phyloP scores from a whole-genome alignment of 2,888 invertebrate species.

The Nasonia oneida region DNA sequence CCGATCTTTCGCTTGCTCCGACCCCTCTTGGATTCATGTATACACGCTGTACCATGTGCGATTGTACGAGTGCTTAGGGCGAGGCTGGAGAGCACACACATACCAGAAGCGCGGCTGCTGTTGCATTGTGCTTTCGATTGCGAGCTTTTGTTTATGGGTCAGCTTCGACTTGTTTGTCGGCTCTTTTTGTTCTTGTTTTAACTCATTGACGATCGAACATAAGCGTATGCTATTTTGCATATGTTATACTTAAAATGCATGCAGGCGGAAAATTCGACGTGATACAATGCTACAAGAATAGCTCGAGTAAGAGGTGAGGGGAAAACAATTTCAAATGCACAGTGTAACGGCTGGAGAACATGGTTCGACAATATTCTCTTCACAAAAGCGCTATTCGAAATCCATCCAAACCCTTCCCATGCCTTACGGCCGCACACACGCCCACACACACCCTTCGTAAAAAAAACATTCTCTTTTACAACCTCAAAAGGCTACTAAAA shows the following conservation, averaged over 20 bases:
- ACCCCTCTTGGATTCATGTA: background rate
- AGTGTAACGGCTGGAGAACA: background rate
- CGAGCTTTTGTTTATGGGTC: conserved; percentile 10
- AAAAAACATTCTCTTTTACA: conserved; percentile 14
- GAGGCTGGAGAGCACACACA: background rate
- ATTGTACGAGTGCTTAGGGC: background rate
- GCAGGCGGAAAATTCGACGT: background rate
- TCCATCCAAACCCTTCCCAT: background rate
- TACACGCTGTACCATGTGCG: background rate
- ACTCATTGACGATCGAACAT: background rate
- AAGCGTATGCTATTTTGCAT: too few relatives aligned
- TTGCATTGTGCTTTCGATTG: background rate
- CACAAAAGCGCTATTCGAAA: conserved; percentile 12
- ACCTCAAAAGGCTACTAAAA: conserved; percentile 35
- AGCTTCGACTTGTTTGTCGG: background rate
- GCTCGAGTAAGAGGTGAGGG: background rate
- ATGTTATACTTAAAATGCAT: background rate
- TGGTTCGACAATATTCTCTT: background rate
- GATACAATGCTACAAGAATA: background rate
- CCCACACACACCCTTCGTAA: background rate
- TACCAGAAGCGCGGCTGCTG: background rate
- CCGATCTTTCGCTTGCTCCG: conserved; percentile 23
- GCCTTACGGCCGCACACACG: background rate
- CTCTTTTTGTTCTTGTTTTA: background rate
- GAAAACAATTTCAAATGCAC: background rate